A percentile compares a stretch with the other conserved stretches of the same genome.
Conservation (phyloP, 2,113 vertebrate genomes). For the Nannobrachium achirus region DNA sequence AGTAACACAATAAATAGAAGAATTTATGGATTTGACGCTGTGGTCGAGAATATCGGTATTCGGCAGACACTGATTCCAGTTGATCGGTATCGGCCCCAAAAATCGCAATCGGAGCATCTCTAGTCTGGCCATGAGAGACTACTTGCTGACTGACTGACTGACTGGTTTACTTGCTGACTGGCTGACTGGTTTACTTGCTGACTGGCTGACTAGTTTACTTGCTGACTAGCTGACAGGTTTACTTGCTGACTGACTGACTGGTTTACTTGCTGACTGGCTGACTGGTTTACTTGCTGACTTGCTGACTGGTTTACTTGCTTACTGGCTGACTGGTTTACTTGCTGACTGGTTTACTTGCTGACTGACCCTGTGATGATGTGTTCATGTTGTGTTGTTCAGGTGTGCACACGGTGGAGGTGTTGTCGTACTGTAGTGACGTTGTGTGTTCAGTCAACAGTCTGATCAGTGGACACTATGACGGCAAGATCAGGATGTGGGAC, state of each 20-base stretch:
- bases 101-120: too few species aligned
- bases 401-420: conserved; percentile 76
- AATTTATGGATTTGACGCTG: too few species aligned
- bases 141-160: background rate
- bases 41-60: too few species aligned
- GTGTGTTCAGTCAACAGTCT: conserved; percentile 84
- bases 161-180: too few species aligned
- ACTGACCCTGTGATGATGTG: too few species aligned
- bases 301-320: background rate
- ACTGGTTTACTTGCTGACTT: conserved; percentile 47
- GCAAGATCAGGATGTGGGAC: conserved; percentile 89
- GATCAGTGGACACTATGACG: conserved; percentile 88
- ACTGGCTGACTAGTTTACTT: background rate
- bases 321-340: background rate
- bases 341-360: background rate
- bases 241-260: background rate
- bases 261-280: background rate
- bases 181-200: background rate
- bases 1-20: too few species aligned
- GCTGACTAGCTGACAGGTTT: conserved; percentile 36
- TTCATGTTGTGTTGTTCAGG: conserved; percentile 68
- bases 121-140: too few species aligned
- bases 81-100: too few species aligned
- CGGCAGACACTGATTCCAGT: too few species aligned
- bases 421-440: conserved; percentile 87